Evolutionary conservation across 1,140 invertebrate genomes (phyloP).

Genomic region (Metopolophium dirhodum): DNA sequence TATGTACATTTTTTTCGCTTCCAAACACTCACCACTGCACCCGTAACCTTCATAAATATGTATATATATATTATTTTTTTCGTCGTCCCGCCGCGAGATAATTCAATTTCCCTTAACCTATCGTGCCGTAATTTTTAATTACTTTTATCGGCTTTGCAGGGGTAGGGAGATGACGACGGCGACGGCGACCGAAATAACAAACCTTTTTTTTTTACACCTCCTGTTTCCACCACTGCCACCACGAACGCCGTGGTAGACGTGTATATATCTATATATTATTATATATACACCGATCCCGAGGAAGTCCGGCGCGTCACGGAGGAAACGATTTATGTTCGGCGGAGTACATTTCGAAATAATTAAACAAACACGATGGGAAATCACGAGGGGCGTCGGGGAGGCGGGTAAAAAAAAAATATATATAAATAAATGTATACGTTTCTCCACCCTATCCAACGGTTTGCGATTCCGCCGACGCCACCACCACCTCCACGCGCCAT

Average conservation of each 20-base stretch:
- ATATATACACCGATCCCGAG: constrained; percentile 21
- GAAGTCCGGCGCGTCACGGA: constrained; percentile 56
- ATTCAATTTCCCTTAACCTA: constrained; percentile 58
- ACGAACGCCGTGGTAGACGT: not conserved
- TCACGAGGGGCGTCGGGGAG: not conserved
- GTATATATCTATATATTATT: not conserved
- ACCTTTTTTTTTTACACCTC: constrained; percentile 52
- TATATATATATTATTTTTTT: constrained; percentile 41
- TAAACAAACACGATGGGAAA: constrained; percentile 53
- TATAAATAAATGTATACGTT: not conserved
- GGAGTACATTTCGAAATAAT: constrained; percentile 56
- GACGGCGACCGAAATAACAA: constrained; percentile 49
- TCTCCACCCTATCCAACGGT: not conserved
- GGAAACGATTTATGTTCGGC: constrained; percentile 53
- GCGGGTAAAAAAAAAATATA: not conserved
- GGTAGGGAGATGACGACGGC: not conserved
- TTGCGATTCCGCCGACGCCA: not conserved
- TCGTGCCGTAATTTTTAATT: constrained; percentile 57
- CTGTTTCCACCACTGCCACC: too few species aligned
- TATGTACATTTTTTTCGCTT: constrained; percentile 45
- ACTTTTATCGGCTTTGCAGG: constrained; percentile 54
- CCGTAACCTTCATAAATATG: constrained; percentile 45
- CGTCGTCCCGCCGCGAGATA: constrained; percentile 53
- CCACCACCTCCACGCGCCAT: not conserved
- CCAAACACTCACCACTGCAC: not conserved